Evolutionary conservation across 2,113 vertebrate genomes (phyloP), one percentile per base, ranked within the genome.

Genomic region (Seriola rivoliana): DNA sequence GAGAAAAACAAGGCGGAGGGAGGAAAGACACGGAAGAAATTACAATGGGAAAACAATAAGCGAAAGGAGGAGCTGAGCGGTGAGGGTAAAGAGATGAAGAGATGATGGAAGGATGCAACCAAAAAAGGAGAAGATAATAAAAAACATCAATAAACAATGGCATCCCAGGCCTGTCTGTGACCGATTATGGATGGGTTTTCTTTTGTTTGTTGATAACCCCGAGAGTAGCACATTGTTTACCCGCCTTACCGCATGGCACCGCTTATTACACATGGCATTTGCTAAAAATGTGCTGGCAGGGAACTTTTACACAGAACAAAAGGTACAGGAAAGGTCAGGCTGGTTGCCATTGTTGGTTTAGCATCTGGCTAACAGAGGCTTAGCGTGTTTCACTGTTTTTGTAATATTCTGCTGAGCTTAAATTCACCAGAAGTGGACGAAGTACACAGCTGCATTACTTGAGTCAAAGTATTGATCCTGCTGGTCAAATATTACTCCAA

Each of bases 191-290:
- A 65, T 17, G 10, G 38, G 69, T 38, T 86, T 85, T 83, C 25
- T 76, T 88, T 89, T 85, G 84, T 87, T 87, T 89, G 70, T 91
- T 74, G 66, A 88, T 89, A 55, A 80, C 71, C 80, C 59, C 60
- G 3, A n/a, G 70, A 71, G 78, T 25, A 76, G 60, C 60, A 40
- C 5, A n/a, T 77, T 89, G 71, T 91, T 88, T 82, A 89, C 48
- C 38, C 40, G 17, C 17, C 84, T 81, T 66, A 85, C 90, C 58
- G 38, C 88, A 79, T 80, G 83, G 75, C 80, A 74, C 83, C 9
- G 25, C 67, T 79, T 85, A 71, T 83, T 84, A 38, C 58, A 29
- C 46, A 67, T 82, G 71, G 85, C 72, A 84, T 91, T 86, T 81
- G 19, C 66, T 67, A 78, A 83, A 92, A 89, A 88, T 89, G 80